phyloP scores from a whole-genome alignment of 2,797 vertebrate genomes.

The Simalia tracyae region DNA sequence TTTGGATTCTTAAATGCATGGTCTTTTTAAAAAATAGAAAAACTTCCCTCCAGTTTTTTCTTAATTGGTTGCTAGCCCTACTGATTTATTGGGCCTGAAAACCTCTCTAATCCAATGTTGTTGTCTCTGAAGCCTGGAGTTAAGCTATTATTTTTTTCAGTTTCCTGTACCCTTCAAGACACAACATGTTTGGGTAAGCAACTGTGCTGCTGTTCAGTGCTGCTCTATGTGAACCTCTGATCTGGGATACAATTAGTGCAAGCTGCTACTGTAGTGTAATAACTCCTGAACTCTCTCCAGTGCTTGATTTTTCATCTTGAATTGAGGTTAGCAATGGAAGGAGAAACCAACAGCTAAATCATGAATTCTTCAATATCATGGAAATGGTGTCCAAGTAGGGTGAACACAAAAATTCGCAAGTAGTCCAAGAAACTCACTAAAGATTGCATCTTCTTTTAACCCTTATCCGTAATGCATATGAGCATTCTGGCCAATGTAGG shows the following conservation, averaged over 20 bases:
- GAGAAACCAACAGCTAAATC: not conserved
- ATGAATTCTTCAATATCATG: not conserved
- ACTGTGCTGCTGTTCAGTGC: too few relatives aligned
- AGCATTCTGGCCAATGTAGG: not conserved
- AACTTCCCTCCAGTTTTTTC: not conserved
- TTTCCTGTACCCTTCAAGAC: not conserved
- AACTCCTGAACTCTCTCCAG: not conserved
- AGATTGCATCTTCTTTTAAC: not conserved
- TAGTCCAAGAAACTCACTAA: not conserved
- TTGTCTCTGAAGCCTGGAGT: not conserved
- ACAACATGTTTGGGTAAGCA: not conserved
- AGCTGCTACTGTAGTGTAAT: too few relatives aligned
- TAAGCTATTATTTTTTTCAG: not conserved
- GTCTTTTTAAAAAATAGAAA: not conserved
- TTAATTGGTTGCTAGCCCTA: not conserved
- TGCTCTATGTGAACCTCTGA: not conserved
- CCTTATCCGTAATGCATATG: not conserved
- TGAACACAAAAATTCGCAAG: not conserved
- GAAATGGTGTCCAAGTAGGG: not conserved
- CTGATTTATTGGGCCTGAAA: not conserved
- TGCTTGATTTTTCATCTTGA: not conserved
- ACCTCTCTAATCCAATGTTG: too few relatives aligned
- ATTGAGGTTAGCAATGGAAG: not conserved
- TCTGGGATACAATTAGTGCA: not conserved
- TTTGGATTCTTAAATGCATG: not conserved